Evolutionary conservation across 2,888 invertebrate genomes (phyloP).

Genomic region (Nudaria mundana): DNA sequence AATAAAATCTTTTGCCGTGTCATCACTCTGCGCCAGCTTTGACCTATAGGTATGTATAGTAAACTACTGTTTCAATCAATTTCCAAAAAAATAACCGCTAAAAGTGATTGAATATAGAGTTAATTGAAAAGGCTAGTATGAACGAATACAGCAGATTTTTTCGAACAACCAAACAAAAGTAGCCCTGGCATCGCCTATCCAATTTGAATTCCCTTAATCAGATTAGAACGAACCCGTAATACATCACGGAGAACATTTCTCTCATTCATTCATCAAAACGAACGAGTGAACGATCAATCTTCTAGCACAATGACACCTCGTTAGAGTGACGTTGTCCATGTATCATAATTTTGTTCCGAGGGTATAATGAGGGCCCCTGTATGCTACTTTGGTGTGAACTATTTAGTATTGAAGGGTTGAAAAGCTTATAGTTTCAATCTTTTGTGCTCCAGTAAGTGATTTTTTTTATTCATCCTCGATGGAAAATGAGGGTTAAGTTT

Average conservation of each 20-base stretch:
- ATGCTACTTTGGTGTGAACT: conserved; percentile 7
- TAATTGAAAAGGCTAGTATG: too few relatives aligned
- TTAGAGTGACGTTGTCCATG: conserved; percentile 31
- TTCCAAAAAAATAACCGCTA: too few relatives aligned
- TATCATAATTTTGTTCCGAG: conserved; percentile 21
- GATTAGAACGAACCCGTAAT: conserved; percentile 22
- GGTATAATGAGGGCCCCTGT: conserved; percentile 9
- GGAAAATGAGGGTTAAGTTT: not conserved
- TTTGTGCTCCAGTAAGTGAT: not conserved
- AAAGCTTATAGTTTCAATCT: conserved; percentile 1
- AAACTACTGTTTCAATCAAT: too few relatives aligned
- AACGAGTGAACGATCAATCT: conserved; percentile 38
- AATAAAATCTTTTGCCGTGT: too few relatives aligned
- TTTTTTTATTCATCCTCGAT: not conserved
- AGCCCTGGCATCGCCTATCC: conserved; percentile 1
- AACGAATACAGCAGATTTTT: too few relatives aligned
- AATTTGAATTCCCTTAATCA: conserved; percentile 31
- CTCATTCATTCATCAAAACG: conserved; percentile 33
- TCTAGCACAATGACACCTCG: conserved; percentile 39
- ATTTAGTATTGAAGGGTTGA: conserved; percentile 11
- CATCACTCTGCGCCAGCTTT: too few relatives aligned
- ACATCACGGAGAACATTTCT: conserved; percentile 31
- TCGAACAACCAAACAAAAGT: conserved; percentile 5
- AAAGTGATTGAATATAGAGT: too few relatives aligned
- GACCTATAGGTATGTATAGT: too few relatives aligned